Evolutionary conservation across 2,113 vertebrate species (phyloP), one percentile per base, ranked within the genome.

Genomic region (Clarias gariepinus): DNA sequence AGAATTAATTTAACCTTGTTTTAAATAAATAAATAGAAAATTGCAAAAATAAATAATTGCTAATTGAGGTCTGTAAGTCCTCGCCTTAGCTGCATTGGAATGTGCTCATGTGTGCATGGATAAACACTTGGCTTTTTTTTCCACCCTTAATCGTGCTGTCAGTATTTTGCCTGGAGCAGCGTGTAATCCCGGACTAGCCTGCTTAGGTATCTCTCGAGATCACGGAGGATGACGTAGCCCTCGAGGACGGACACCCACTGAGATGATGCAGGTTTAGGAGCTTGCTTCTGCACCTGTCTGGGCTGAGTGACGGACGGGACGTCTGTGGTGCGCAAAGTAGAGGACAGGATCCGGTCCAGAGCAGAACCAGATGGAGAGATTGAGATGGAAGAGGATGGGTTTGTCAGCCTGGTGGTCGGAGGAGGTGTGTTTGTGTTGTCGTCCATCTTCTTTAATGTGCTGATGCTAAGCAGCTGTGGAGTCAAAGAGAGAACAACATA

Each of bases 221-320:
- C 94, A 74, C 94, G 92, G 53, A 96, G 93, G 76, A 95, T 91
- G 82, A 96, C 81, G 88, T 95, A 96, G 23, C 94, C 94, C 74
- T 94, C 92, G 82, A 94, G 88, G 18, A 88, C 87, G 7, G 88
- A 91, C 63, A 89, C 79, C 95, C 95, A 96, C 1, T 69, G 63
- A 0, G 90, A 88, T 0, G 53, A 12, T 3, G 6, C 64, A 0
- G 82, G 28, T 9, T 19, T 52, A 4, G 36, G 8, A 5, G 21
- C 23, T 12, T 57, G 21, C 77, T 58, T 8, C 77, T 33, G 77
- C 77, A 55, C 52, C n/a, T 18, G 0, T 69, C 13, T 16, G 53
- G 28, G 53, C 53, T 7, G 55, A 36, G 21, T 15, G 33, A 0
- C 33, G 11, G 55, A 33, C 3, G 16, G 53, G 36, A 41, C 30